Evolutionary conservation across 2,797 vertebrate species (phyloP).

Genomic region (Selene dorsalis): DNA sequence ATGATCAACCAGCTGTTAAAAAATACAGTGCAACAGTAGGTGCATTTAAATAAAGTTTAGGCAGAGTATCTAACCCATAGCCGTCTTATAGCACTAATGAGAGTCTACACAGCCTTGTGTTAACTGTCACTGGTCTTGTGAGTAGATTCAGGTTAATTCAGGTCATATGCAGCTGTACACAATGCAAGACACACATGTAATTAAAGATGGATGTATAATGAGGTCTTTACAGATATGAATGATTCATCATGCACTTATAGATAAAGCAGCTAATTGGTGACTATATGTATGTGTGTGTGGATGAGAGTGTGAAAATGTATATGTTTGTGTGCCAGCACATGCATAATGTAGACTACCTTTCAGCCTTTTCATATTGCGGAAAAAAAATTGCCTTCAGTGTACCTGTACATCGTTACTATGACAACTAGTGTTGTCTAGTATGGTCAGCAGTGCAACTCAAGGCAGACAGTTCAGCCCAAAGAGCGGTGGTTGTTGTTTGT

Average conservation of each 20-base stretch:
- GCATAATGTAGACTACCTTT: constrained; percentile 9
- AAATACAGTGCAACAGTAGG: background rate
- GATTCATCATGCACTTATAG: constrained; percentile 1
- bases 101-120: background rate
- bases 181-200: background rate
- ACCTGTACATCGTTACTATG: constrained; percentile 46
- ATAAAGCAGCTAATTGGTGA: constrained; percentile 2
- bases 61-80: background rate
- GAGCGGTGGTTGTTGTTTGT: no score
- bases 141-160: background rate
- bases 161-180: background rate
- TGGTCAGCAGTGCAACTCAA: constrained; percentile 15
- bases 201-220: background rate
- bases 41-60: background rate
- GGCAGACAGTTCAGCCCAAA: background rate
- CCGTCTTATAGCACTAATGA: background rate
- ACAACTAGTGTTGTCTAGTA: constrained; percentile 30
- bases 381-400: constrained; percentile 22
- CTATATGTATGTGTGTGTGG: background rate
- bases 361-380: background rate
- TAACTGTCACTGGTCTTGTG: background rate
- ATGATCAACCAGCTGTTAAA: no score
- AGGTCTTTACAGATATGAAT: background rate
- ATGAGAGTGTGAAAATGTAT: background rate
- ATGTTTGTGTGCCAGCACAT: background rate